phyloP scores from a whole-genome alignment of 2,113 vertebrate species.

The Acinonyx jubatus region DNA sequence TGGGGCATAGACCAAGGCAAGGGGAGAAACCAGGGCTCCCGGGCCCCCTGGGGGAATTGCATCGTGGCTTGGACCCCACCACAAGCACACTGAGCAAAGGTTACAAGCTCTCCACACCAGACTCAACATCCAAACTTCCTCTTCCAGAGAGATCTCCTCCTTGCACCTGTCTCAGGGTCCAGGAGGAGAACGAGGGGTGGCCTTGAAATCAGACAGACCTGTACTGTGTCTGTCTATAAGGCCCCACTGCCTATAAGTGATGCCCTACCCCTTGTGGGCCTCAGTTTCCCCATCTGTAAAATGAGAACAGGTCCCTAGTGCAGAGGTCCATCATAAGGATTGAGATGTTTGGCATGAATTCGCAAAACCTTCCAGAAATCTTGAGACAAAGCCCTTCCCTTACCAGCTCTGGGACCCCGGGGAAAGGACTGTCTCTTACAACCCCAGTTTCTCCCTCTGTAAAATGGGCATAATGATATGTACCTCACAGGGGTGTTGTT shows the following conservation, averaged over 20 bases:
- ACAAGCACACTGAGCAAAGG: neutral
- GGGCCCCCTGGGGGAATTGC: neutral
- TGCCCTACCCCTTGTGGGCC: neutral
- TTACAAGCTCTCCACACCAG: neutral
- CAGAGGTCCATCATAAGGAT: neutral
- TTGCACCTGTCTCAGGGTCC: neutral
- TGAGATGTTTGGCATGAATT: neutral
- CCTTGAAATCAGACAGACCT: neutral
- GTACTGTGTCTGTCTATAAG: rapidly evolving
- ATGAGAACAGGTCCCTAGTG: neutral
- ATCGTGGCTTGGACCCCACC: neutral
- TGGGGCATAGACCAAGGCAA: neutral
- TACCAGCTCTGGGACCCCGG: neutral
- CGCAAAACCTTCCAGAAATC: neutral
- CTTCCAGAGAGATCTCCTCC: neutral
- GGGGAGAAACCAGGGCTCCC: neutral
- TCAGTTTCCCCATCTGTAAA: neutral
- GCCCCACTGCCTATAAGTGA: neutral
- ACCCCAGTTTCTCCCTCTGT: neutral
- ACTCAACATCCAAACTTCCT: neutral
- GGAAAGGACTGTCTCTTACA: neutral
- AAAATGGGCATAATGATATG: neutral
- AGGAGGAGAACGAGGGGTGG: neutral
- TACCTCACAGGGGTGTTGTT: neutral
- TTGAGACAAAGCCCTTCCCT: neutral